Evolutionary conservation across 2,888 invertebrate genomes (phyloP), one percentile per base, ranked within the genome.

Genomic region (Drosophila pseudotalamancana): DNA sequence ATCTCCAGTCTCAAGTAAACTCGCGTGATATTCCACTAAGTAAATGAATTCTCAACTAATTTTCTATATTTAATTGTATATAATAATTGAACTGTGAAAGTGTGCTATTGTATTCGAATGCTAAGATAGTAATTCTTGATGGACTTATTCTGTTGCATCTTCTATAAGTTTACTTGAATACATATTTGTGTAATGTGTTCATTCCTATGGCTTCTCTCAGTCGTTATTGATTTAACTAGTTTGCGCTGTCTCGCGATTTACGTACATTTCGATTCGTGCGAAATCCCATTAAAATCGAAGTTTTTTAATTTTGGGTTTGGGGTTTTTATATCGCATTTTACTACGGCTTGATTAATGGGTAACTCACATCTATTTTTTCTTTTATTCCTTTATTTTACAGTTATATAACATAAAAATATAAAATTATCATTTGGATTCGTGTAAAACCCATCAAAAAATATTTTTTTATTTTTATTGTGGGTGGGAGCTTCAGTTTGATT

Each of bases 31-130:
- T 50, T 46, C 35, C 18, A 8, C 12, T 27, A 29, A 54, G 62
- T 69, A 48, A 69, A 56, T 49, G 14, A 45, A 42, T 70, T 63
- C 32, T 25, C 6, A 4, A 35, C 18, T n/a, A 21, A 43, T 32
- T 54, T 31, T 54, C 11, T 16, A 51, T 23, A 49, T 34, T 35
- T 16, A 59, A 53, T 49, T 56, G 35, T 14, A 27, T 37, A 5
- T 43, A n/a, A 39, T 23, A 48, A 16, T 43, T 8, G 27, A 8
- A 35, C n/a, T 12, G n/a, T 60, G 46, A 60, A 67, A 56, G 51
- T 46, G 29, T 64, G 31, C 18, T 34, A 75, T 84, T 84, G 81
- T 77, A 59, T 77, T 62, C 35, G 46, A 55, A 61, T 72, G 14
- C 21, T 18, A 39, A 31, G 27, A 12, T 35, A n/a, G n/a, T n/a